Conservation (phyloP, 2,113 vertebrate species). For the Columba janthina region DNA sequence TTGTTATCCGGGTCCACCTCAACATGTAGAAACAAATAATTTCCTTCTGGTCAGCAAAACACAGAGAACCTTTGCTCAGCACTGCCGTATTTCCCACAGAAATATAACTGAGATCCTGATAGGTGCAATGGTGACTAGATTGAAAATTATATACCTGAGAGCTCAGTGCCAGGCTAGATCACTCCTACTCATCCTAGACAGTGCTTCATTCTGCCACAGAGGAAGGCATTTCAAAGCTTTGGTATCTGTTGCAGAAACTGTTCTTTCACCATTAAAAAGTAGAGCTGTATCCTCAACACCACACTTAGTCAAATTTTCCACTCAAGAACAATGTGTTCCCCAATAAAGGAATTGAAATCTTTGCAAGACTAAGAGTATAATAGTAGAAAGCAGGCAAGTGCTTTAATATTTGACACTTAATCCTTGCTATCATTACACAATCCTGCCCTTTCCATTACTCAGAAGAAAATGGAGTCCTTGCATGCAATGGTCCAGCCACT, state of each 20-base stretch:
- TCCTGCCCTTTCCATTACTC: not conserved
- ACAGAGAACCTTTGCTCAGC: not conserved
- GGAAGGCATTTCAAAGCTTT: not conserved
- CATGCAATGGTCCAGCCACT: not conserved
- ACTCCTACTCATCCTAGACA: not conserved
- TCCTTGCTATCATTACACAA: not conserved
- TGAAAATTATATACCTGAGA: not conserved
- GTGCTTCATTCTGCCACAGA: not conserved
- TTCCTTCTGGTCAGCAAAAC: conserved; percentile 24
- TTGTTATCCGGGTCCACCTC: conserved; percentile 13
- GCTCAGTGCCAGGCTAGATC: not conserved
- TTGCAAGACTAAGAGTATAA: not conserved
- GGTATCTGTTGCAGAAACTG: not conserved
- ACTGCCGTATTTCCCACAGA: not conserved
- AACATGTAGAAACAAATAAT: not conserved
- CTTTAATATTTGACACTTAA: not conserved
- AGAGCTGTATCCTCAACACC: not conserved
- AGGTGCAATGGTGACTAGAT: not conserved
- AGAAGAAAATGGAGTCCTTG: not conserved
- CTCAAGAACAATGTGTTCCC: not conserved
- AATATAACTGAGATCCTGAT: not conserved
- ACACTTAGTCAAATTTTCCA: not conserved
- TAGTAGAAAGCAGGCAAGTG: not conserved
- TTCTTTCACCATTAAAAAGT: not conserved
- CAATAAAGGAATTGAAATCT: not conserved